phyloP scores from a whole-genome alignment of 2,113 vertebrate species.

The Numida meleagris region DNA sequence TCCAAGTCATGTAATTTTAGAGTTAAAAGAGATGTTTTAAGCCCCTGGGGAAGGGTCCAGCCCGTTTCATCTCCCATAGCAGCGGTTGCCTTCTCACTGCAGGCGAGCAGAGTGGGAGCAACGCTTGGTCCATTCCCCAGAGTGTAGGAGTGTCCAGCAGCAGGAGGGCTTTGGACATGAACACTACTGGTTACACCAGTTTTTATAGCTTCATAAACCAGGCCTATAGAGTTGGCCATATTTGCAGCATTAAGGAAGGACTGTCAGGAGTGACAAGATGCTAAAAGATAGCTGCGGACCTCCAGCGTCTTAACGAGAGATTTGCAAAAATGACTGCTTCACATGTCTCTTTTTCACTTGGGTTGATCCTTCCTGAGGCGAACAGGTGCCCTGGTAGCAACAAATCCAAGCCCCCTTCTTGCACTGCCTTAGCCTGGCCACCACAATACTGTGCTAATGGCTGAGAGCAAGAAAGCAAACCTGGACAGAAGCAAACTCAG shows the following conservation, averaged over 20 bases:
- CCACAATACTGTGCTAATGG: background rate
- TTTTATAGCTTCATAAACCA: background rate
- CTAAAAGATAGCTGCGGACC: background rate
- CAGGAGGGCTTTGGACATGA: background rate
- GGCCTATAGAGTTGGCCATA: background rate
- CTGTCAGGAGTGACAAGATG: background rate
- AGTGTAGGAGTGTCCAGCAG: background rate
- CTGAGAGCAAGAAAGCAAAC: background rate
- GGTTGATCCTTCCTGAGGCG: background rate
- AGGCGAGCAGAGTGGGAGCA: background rate
- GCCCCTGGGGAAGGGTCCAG: background rate
- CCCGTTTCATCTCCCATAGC: background rate
- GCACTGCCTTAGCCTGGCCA: background rate
- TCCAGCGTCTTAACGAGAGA: background rate
- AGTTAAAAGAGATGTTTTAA: background rate
- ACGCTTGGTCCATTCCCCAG: background rate
- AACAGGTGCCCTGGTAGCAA: background rate
- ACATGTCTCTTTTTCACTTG: background rate
- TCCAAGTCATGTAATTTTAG: background rate
- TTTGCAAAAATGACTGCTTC: background rate
- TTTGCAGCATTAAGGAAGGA: background rate
- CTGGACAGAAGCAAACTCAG: background rate
- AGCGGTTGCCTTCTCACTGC: background rate
- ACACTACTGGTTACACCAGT: rapidly evolving
- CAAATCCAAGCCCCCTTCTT: background rate